Percentiles rank a stretch among this genome's conserved stretches.
These are phyloP conservation scores for Agapornis roseicollis DNA, from an alignment of 2,113 vertebrate species.

Conservation along the genomic window DNA sequence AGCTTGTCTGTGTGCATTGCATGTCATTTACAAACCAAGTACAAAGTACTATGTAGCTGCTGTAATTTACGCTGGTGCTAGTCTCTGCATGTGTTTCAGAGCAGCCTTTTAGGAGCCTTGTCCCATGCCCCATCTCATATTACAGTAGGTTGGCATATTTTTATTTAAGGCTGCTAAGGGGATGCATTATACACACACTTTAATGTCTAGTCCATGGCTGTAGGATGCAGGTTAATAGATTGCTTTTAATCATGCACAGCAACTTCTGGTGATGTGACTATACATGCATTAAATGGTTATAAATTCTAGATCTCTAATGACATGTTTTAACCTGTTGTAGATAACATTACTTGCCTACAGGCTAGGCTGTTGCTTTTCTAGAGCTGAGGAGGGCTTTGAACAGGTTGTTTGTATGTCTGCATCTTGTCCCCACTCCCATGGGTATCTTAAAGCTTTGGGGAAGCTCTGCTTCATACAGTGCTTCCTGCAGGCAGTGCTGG, in stretches of 20 bases:
- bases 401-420: background rate
- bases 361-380: background rate
- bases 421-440: background rate
- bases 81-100: background rate
- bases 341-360: background rate
- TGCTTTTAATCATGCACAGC: background rate
- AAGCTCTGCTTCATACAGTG: background rate
- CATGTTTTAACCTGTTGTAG: background rate
- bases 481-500: background rate
- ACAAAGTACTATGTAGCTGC: background rate
- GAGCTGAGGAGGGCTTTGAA: background rate
- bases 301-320: background rate
- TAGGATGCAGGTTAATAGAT: background rate
- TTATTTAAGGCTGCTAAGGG: background rate
- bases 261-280: background rate
- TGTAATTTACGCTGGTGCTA: background rate
- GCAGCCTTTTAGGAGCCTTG: background rate
- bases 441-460: background rate
- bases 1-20: background rate
- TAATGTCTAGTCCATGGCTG: background rate
- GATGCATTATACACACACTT: background rate
- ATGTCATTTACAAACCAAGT: background rate
- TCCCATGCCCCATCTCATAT: background rate
- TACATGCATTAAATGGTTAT: background rate
- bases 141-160: background rate